phyloP scores from a whole-genome alignment of 37 sponge, comb jelly and placozoan species.

The Halichondria panicea region DNA sequence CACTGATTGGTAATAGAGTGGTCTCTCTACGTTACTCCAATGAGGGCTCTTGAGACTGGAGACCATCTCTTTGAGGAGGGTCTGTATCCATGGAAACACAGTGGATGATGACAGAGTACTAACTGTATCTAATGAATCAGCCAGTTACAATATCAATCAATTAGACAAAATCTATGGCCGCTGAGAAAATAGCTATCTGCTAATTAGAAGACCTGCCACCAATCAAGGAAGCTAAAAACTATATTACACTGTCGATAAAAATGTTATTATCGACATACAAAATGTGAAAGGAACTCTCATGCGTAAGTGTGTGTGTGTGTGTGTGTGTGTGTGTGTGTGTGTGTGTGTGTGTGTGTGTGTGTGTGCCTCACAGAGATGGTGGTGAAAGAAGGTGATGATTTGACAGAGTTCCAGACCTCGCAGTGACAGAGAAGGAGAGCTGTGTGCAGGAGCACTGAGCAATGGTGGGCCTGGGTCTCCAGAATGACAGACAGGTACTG shows the following conservation, averaged over 20 bases:
- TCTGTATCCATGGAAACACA: not conserved
- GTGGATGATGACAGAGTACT: too few species aligned
- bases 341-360: not conserved
- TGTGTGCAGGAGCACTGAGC: constrained; percentile 19
- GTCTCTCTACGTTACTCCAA: constrained; percentile 27
- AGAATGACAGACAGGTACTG: constrained; percentile 2
- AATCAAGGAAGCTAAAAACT: not conserved
- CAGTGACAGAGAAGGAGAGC: constrained; percentile 27
- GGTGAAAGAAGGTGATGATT: constrained; percentile 29
- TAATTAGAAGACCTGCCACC: not conserved
- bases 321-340: not conserved
- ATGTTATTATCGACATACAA: not conserved
- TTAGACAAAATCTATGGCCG: too few species aligned
- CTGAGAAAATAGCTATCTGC: not conserved
- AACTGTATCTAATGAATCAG: too few species aligned
- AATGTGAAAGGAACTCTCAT: not conserved
- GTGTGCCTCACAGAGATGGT: constrained; percentile 8
- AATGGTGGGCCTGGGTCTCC: constrained; percentile 44
- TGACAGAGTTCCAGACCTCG: constrained; percentile 20
- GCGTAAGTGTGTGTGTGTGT: not conserved
- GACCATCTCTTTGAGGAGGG: not conserved
- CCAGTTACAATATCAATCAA: too few species aligned
- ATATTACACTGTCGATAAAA: not conserved
- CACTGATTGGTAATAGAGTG: constrained; percentile 15
- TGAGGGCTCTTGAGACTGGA: not conserved